These are phyloP conservation scores for Gymnoscelis rufifasciata DNA, from an alignment of 2,888 invertebrate species.

Conservation along the genomic window DNA sequence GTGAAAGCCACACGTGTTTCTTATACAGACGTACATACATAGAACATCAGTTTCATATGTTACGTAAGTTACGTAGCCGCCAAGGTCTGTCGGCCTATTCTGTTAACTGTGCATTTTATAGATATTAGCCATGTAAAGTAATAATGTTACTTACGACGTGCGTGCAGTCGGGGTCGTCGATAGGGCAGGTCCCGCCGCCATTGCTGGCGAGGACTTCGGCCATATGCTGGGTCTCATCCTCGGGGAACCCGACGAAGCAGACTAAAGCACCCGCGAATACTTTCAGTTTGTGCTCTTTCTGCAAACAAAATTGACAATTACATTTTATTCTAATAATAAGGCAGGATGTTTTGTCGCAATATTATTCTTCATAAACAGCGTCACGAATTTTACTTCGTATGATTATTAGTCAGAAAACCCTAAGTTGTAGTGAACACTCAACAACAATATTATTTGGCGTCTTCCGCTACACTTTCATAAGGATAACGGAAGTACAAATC, in stretches of 20 bases:
- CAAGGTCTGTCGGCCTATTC: conserved; percentile 25
- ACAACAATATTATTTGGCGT: conserved; percentile 25
- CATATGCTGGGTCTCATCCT: conserved; percentile 95
- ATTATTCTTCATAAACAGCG: too few species aligned
- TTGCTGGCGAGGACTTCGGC: conserved; percentile 91
- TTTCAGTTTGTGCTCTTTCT: conserved; percentile 86
- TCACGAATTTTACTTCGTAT: too few species aligned
- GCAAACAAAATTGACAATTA: conserved; percentile 44
- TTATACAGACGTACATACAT: conserved; percentile 22
- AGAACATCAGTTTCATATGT: conserved; percentile 26
- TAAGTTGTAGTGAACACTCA: neutral
- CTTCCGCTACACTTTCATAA: conserved; percentile 23
- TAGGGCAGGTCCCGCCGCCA: conserved; percentile 87
- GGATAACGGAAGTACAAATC: conserved; percentile 26
- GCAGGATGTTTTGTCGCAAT: too few species aligned
- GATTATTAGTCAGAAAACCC: too few species aligned
- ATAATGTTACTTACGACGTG: conserved; percentile 88
- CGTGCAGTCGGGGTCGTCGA: conserved; percentile 91
- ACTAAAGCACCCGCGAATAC: conserved; percentile 93
- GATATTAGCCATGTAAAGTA: conserved; percentile 8
- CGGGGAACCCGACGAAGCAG: conserved; percentile 93
- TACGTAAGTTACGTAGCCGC: conserved; percentile 23
- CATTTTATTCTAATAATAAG: too few species aligned
- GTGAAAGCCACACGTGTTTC: conserved; percentile 23
- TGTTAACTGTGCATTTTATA: conserved; percentile 9